Evolutionary conservation across 2,888 invertebrate species (phyloP), one percentile per base, ranked within the genome.

Genomic region (Cremastinae sp.): DNA sequence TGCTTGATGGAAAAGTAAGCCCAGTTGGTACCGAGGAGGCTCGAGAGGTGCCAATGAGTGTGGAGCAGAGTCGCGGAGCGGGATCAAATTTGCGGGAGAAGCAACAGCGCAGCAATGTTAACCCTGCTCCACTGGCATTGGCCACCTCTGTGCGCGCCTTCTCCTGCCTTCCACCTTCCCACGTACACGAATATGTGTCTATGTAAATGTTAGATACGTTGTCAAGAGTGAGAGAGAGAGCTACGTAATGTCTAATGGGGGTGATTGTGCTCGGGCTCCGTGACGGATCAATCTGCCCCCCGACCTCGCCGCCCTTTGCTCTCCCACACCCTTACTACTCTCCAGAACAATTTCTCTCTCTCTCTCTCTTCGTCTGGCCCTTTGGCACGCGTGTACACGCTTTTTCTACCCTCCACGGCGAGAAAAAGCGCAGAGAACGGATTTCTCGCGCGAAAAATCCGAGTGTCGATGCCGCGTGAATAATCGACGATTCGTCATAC

Each of bases 251-350:
- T 86, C 86, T 89, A 89, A 88, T 88, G 88, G 89, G 88, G 89
- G 88, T 87, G 88, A 88, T 88, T 89, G 89, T 88, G 88, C 87
- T 88, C 89, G 85, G 84, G 83, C 84, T 85, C 88, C 88, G 87
- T 89, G 87, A 89, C 89, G 88, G 88, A 89, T 89, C 89, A 89
- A 89, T 89, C 89, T 88, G 88, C 88, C 87, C 86, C 86, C 81
- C 84, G 82, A 80, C 84, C 73, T 74, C 62, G 62, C 72, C 62
- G 51, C 68, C 38, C 53, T 43, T 59, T 71, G 56, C 75, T 73
- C 79, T 54, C 82, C 79, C 81, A 77, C 75, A 80, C 69, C 74
- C 70, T 78, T 74, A 59, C 75, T 72, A 53, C 49, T 28, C n/a
- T 51, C 51, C 8, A 22, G 1, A 20, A 12, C n/a, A n/a, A n/a